These are phyloP conservation scores for Mellivora capensis DNA, from an alignment of 2,113 vertebrate genomes.

Conservation along the genomic window DNA sequence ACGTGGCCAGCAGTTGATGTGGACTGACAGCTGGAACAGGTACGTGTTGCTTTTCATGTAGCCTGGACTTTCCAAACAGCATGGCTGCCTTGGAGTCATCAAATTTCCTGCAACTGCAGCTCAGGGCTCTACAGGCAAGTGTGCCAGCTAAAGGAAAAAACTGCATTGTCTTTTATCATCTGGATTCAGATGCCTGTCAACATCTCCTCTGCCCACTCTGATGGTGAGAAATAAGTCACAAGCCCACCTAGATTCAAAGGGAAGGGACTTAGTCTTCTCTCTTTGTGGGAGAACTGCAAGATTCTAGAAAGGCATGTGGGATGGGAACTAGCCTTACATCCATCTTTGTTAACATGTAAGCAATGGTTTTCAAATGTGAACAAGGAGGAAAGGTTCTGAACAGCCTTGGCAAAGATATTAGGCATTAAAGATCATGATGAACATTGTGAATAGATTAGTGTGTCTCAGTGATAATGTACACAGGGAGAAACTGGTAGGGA, in stretches of 20 bases:
- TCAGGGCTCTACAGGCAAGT: not conserved
- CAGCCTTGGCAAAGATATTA: not conserved
- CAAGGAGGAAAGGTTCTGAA: not conserved
- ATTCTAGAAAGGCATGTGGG: too few relatives aligned
- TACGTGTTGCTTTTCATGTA: not conserved
- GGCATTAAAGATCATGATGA: not conserved
- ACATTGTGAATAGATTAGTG: not conserved
- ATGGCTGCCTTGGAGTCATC: accelerated
- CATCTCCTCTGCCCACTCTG: not conserved
- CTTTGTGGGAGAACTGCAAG: not conserved
- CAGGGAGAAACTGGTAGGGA: not conserved
- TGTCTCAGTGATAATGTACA: not conserved
- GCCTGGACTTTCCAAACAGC: too few relatives aligned
- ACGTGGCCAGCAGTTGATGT: too few relatives aligned
- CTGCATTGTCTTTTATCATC: not conserved
- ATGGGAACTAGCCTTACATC: not conserved
- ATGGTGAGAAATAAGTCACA: not conserved
- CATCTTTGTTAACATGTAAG: not conserved
- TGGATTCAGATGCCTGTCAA: not conserved
- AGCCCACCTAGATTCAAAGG: not conserved
- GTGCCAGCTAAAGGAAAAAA: not conserved
- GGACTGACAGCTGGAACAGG: not conserved
- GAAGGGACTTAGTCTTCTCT: not conserved
- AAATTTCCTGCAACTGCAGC: not conserved
- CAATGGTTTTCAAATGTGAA: not conserved